Evolutionary conservation across 2,797 vertebrate genomes (phyloP).

Genomic region (Neosalanx taihuensis): DNA sequence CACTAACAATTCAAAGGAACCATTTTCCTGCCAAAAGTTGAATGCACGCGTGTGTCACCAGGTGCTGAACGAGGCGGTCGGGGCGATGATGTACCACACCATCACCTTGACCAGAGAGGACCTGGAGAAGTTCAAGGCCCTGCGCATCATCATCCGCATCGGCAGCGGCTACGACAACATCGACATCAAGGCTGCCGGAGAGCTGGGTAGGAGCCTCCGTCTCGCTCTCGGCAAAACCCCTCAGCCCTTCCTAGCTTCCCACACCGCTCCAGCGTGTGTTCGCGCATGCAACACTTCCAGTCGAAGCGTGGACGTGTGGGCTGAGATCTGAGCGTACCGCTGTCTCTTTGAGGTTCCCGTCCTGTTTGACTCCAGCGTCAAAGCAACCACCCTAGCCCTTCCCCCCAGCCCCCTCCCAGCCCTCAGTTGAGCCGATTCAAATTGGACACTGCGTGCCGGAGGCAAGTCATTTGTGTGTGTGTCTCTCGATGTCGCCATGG

Average conservation of each 20-base stretch:
- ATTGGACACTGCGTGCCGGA: neutral
- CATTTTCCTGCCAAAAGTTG: too few species aligned
- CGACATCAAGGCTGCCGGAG: slow-evolving; percentile 95
- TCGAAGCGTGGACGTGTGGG: too few species aligned
- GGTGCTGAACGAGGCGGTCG: slow-evolving; percentile 87
- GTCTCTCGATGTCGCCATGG: neutral
- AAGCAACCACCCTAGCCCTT: too few species aligned
- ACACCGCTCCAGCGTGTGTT: neutral
- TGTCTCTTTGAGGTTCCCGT: too few species aligned
- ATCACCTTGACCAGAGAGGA: slow-evolving; percentile 97
- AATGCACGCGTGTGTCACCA: neutral
- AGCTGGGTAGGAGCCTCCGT: slow-evolving; percentile 78
- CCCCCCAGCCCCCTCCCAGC: too few species aligned
- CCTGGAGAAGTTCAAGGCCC: slow-evolving; percentile 97
- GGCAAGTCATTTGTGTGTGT: neutral
- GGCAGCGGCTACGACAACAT: slow-evolving; percentile 98
- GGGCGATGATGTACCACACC: slow-evolving; percentile 99
- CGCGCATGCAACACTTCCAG: too few species aligned
- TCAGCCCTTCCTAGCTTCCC: neutral
- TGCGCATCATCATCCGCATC: slow-evolving; percentile 93
- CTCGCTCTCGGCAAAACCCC: neutral
- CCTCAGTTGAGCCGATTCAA: too few species aligned
- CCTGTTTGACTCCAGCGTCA: too few species aligned
- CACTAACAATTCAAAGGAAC: too few species aligned
- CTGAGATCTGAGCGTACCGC: neutral